Percentiles rank a stretch among this genome's conserved stretches.
phyloP scores from a whole-genome alignment of 2,113 vertebrate genomes.

The Petroica traversi region DNA sequence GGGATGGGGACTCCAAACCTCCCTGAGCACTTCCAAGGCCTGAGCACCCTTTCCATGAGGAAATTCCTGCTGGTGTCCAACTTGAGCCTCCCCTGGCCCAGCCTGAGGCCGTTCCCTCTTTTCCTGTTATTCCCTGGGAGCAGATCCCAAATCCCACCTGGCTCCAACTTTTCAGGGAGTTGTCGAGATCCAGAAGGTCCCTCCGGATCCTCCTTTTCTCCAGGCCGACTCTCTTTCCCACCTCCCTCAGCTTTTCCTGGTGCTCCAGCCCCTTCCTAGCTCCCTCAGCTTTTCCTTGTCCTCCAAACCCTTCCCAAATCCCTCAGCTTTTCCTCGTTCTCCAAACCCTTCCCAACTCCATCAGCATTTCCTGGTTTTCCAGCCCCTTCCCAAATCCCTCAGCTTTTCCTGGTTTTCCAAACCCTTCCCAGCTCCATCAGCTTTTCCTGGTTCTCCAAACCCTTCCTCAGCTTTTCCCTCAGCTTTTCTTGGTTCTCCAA shows the following conservation, averaged over 20 bases:
- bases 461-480: background rate
- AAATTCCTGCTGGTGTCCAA: background rate
- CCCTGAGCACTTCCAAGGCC: background rate
- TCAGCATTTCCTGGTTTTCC: background rate
- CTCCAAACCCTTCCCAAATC: background rate
- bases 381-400: background rate
- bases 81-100: accelerated
- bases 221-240: background rate
- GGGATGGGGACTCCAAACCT: background rate
- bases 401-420: background rate
- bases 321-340: too few relatives aligned
- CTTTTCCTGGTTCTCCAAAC: too few relatives aligned
- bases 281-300: background rate
- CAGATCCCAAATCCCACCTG: background rate
- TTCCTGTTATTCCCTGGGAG: background rate
- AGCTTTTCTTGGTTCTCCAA: background rate
- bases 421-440: background rate
- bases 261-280: background rate
- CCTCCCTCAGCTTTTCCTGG: background rate
- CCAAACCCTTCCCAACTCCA: background rate
- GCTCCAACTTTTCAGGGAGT: accelerated
- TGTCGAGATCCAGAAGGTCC: background rate
- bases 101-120: accelerated
- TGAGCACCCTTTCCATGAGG: background rate
- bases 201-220: background rate